Evolutionary conservation across 2,888 invertebrate species (phyloP), one percentile per base, ranked within the genome.

Genomic region (Nomada flava): DNA sequence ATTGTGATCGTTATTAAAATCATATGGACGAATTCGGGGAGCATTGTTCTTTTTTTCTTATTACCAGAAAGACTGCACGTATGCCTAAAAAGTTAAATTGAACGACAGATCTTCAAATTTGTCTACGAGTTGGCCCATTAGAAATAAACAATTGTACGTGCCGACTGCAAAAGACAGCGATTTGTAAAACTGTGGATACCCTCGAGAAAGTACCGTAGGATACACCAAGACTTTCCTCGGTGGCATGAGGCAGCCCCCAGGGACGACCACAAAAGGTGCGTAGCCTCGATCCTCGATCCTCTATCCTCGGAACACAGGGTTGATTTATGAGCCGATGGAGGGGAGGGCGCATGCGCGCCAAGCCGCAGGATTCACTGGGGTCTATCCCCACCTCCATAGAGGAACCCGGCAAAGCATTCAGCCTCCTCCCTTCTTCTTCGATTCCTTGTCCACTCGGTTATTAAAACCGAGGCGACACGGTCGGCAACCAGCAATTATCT

Each of bases 381-480:
- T 82, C 83, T 87, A 89, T 84, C 90, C 90, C 90, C 90, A 84
- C 90, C 82, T 84, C 79, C 53, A 64, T 72, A 62, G 77, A 73
- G 79, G 67, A 82, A 76, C 68, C 71, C 68, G 85, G 65, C 69
- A 70, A 78, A 84, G 86, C 80, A 82, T 85, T 83, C 86, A 82
- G 88, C 86, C 89, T 89, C 86, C 90, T 91, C 90, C 92, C 91
- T 91, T 90, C 92, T 90, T 90, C 89, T 71, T 77, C 82, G 87
- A 88, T 90, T 91, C 89, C 90, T 90, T 93, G 92, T 92, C 93
- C 92, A 92, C 92, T 90, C 90, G 86, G 91, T 93, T 92, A 93
- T 93, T 93, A 93, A 93, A 93, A 92, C 92, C 90, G 89, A 91
- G 89, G 92, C 92, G 93, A 93, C 93, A 92, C 91, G 90, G 90